Evolutionary conservation across 2,888 invertebrate genomes (phyloP).

Genomic region (Lottia gigantea): DNA sequence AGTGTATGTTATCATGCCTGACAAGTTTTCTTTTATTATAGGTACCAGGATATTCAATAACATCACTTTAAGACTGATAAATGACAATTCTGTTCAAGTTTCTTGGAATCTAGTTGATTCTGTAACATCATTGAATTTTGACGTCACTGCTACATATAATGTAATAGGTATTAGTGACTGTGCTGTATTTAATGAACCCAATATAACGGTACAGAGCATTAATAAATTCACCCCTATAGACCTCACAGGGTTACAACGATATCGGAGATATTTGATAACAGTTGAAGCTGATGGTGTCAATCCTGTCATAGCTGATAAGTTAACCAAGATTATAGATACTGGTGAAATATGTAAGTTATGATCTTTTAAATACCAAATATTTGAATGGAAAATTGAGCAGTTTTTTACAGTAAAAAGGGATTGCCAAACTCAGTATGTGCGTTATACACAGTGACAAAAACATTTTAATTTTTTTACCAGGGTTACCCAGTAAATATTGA

Average conservation of each 20-base stretch:
- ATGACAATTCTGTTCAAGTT: constrained; percentile 26
- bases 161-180: constrained; percentile 48
- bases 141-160: constrained; percentile 39
- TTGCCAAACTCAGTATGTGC: not conserved
- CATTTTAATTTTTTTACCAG: too few relatives aligned
- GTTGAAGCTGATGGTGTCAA: constrained; percentile 8
- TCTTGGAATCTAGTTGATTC: constrained; percentile 34
- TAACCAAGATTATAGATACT: constrained; percentile 11
- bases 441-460: not conserved
- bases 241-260: not conserved
- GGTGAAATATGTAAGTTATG: constrained; percentile 21
- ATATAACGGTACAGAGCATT: constrained; percentile 19
- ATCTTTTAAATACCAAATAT: constrained; percentile 4
- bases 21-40: not conserved
- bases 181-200: constrained; percentile 15
- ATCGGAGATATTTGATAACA: constrained; percentile 15
- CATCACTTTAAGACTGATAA: constrained; percentile 11
- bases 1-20: too few relatives aligned
- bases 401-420: too few relatives aligned
- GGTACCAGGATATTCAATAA: constrained; percentile 24
- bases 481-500: not conserved
- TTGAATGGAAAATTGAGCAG: too few relatives aligned
- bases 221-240: constrained; percentile 8
- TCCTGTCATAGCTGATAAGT: constrained; percentile 13
- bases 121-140: constrained; percentile 31